Conservation (phyloP, 2,888 invertebrate genomes). For the Carcina quercana region DNA sequence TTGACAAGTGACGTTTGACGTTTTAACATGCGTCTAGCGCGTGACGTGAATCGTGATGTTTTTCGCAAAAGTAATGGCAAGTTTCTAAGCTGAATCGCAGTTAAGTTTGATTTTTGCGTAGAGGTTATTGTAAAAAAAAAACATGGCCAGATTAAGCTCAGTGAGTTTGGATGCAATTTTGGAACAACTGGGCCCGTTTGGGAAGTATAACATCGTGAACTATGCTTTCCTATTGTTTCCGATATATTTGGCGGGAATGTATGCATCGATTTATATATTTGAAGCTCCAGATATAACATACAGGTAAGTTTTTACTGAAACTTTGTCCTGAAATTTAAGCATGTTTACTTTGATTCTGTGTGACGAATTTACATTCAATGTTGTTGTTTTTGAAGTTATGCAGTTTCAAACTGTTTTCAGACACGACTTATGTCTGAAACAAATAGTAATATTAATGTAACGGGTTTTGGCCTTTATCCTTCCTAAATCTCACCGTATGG, state of each 20-base stretch:
- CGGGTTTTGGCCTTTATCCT: no score
- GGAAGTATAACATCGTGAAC: constrained; percentile 55
- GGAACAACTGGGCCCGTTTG: constrained; percentile 53
- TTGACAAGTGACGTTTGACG: constrained; percentile 3
- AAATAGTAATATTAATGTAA: no score
- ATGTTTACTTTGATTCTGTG: not conserved
- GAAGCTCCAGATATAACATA: constrained; percentile 55
- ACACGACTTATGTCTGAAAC: no score
- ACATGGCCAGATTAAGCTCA: constrained; percentile 37
- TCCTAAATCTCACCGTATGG: no score
- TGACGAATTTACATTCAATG: no score
- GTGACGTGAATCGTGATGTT: constrained; percentile 1
- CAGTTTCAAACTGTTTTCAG: no score
- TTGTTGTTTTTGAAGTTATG: no score
- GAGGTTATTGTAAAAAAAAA: constrained; percentile 17
- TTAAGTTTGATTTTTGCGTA: constrained; percentile 20
- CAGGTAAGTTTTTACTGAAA: no score
- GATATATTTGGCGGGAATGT: constrained; percentile 62
- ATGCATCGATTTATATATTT: constrained; percentile 56
- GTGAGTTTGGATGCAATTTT: constrained; percentile 50
- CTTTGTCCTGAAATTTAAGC: not conserved
- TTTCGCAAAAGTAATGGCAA: not conserved
- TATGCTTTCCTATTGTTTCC: constrained; percentile 57
- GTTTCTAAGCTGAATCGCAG: constrained; percentile 17
- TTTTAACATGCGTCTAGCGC: constrained; percentile 4